Percentiles rank a stretch among this genome's conserved stretches.
Conservation (phyloP, 2,797 vertebrate species). For the Lithobates pipiens region DNA sequence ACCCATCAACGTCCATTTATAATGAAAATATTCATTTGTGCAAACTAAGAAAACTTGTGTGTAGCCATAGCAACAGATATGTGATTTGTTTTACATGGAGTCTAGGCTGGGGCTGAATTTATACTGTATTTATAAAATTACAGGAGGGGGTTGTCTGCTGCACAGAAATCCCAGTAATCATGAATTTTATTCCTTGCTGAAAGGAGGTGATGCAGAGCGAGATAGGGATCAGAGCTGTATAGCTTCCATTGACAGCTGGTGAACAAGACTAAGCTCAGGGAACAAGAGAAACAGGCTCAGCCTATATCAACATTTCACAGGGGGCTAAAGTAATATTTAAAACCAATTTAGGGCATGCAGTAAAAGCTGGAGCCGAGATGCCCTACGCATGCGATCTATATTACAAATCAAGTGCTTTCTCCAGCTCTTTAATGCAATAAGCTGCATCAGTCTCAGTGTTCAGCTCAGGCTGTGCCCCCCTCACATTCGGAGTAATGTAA, state of each 20-base stretch:
- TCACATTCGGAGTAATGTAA: constrained; percentile 55
- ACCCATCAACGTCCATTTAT: too few relatives aligned
- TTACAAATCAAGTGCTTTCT: constrained; percentile 58
- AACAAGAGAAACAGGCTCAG: constrained; percentile 57
- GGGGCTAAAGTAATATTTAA: constrained; percentile 63
- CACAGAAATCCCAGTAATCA: constrained; percentile 52
- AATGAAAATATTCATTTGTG: too few relatives aligned
- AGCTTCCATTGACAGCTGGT: constrained; percentile 58
- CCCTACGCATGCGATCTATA: constrained; percentile 55
- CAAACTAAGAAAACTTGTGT: too few relatives aligned
- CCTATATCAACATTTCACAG: constrained; percentile 58
- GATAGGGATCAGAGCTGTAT: constrained; percentile 58
- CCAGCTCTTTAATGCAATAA: constrained; percentile 57
- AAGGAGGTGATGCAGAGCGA: constrained; percentile 43
- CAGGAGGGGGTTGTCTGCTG: constrained; percentile 4
- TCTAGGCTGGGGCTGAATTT: neutral
- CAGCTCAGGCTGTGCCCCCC: constrained; percentile 27
- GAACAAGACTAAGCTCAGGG: constrained; percentile 52
- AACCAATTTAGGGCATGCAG: constrained; percentile 61
- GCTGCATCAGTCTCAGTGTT: constrained; percentile 43
- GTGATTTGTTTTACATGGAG: too few relatives aligned
- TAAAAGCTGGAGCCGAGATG: constrained; percentile 50
- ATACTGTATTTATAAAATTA: constrained; percentile 32
- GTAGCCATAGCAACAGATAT: too few relatives aligned
- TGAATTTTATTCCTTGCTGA: constrained; percentile 54